phyloP scores from a whole-genome alignment of 2,888 invertebrate species.

The Drosophila seclusa region DNA sequence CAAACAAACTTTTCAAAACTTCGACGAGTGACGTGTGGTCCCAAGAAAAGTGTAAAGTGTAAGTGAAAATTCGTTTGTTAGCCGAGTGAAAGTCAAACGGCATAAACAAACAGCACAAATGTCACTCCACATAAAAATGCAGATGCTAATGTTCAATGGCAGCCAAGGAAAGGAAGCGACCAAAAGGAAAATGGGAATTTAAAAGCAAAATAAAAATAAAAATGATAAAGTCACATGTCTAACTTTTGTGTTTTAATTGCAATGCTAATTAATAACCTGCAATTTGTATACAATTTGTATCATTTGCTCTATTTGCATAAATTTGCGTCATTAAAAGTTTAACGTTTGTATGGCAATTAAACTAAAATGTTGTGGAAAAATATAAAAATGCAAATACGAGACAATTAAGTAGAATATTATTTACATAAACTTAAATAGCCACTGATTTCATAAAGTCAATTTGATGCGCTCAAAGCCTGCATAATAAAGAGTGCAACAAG shows the following conservation, averaged over 20 bases:
- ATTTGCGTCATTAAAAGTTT: conserved; percentile 36
- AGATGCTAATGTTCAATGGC: conserved; percentile 21
- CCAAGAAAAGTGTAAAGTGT: conserved; percentile 65
- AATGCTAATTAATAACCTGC: conserved; percentile 67
- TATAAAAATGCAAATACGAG: background rate
- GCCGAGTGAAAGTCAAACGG: conserved; percentile 77
- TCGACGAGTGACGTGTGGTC: conserved; percentile 71
- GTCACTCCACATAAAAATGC: conserved; percentile 24
- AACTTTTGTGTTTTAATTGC: conserved; percentile 61
- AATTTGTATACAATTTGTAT: conserved; percentile 26
- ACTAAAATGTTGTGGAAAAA: background rate
- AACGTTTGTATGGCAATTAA: conserved; percentile 50
- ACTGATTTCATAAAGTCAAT: conserved; percentile 26
- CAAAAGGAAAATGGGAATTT: background rate
- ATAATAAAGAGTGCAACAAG: conserved; percentile 40
- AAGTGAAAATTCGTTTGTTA: conserved; percentile 56
- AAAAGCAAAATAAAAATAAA: conserved; percentile 7
- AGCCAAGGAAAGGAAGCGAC: background rate
- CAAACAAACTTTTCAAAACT: conserved; percentile 71
- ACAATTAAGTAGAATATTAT: background rate
- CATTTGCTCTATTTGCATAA: conserved; percentile 37
- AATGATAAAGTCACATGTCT: conserved; percentile 40
- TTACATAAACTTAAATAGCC: conserved; percentile 5
- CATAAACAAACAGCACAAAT: conserved; percentile 69
- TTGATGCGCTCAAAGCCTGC: conserved; percentile 16